phyloP scores from a whole-genome alignment of 2,888 invertebrate genomes.

The Mesodorylaimus sp. region DNA sequence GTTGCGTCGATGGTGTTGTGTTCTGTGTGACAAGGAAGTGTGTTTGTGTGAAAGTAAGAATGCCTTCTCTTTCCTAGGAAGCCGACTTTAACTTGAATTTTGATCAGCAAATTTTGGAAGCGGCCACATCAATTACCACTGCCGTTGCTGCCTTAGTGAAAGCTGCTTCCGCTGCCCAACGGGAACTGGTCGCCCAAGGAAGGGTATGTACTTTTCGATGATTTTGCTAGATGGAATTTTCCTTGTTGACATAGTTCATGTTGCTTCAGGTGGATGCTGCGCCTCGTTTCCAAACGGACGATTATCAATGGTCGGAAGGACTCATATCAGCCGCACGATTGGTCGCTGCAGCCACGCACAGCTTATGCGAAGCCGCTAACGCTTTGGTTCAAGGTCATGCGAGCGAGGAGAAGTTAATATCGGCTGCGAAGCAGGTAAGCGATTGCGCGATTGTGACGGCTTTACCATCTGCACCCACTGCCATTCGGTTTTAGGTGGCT shows the following conservation, averaged over 20 bases:
- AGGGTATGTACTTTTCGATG: conserved; percentile 41
- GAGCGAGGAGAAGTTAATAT: conserved; percentile 77
- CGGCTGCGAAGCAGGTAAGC: conserved; percentile 55
- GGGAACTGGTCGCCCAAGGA: conserved; percentile 75
- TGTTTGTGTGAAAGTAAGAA: too few species aligned
- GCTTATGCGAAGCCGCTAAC: conserved; percentile 90
- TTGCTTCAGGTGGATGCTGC: conserved; percentile 9
- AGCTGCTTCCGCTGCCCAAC: conserved; percentile 86
- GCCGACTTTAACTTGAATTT: conserved; percentile 84
- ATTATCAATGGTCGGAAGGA: conserved; percentile 29
- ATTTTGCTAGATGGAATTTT: background rate
- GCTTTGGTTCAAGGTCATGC: conserved; percentile 51
- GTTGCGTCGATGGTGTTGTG: too few species aligned
- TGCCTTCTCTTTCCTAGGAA: conserved; percentile 42
- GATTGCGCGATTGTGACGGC: background rate
- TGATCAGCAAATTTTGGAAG: conserved; percentile 95
- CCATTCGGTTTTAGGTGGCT: conserved; percentile 57
- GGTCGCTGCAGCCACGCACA: conserved; percentile 92
- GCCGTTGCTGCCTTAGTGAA: conserved; percentile 90
- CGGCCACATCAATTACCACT: conserved; percentile 87
- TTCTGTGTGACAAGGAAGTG: too few species aligned
- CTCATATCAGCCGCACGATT: conserved; percentile 49
- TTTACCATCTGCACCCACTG: background rate
- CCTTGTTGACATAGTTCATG: background rate
- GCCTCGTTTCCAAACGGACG: conserved; percentile 13